Evolutionary conservation across 2,113 vertebrate species (phyloP), one percentile per base, ranked within the genome.

Genomic region (Papio anubis): DNA sequence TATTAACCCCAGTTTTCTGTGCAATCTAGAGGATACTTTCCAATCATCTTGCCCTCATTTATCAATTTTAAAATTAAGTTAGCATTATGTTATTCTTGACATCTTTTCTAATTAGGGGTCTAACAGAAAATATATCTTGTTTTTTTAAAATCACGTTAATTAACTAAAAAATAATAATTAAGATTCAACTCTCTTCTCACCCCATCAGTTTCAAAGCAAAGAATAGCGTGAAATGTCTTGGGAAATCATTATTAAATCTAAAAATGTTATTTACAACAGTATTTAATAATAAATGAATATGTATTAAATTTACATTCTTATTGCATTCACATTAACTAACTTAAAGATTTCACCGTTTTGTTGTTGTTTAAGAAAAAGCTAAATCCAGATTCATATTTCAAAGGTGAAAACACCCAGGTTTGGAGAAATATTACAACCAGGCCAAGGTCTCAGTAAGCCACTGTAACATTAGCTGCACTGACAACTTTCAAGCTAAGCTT

Each of bases 51-150:
- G 30, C 14, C 48, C 30, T 45, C 23, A 35, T 81, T 94, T 95
- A 93, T 76, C 72, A 90, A 80, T 73, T 93, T 73, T 82, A 78
- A 93, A 82, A 95, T 81, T 50, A 76, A 72, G 40, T 91, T 80
- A 90, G 59, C 64, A 93, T 68, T 35, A 73, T 76, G 45, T 80
- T 80, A 95, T 50, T 87, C 64, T 38, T 79, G 84, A 21, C 25
- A 80, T 81, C 85, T 97, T 66, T 92, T 82, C 70, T 72, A 88
- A 30, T 48, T 40, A 93, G 87, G 20, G 5, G 16, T 88, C 8
- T 88, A 68, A 96, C 87, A 93, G n/a, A 87, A 87, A 80, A 72
- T 55, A 5, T 40, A 59, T 30, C 25, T 88, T 13, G 18, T 50
- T 93, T 55, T 45, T 70, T 55, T 43, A 1, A 7, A 70, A 93